Evolutionary conservation across 2,113 vertebrate species (phyloP).

Genomic region (Lates calcarifer): DNA sequence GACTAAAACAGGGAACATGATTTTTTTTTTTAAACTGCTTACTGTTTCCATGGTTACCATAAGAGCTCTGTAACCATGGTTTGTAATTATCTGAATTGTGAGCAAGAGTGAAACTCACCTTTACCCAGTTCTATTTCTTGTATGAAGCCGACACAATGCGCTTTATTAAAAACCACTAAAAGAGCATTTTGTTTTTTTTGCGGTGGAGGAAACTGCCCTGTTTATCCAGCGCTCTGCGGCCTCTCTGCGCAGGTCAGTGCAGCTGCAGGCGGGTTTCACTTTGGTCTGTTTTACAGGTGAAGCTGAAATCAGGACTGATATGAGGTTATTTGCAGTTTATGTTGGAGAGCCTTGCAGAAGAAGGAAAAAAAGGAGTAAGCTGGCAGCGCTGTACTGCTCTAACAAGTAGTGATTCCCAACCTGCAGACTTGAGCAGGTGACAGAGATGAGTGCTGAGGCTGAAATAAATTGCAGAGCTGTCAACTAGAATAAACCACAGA

Average conservation of each 20-base stretch:
- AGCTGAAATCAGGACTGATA: constrained; percentile 45
- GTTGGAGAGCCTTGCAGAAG: constrained; percentile 33
- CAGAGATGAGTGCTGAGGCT: constrained; percentile 64
- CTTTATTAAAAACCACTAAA: neutral
- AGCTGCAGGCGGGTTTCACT: constrained; percentile 39
- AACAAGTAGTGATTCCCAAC: constrained; percentile 63
- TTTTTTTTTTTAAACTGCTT: too few relatives aligned
- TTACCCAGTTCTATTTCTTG: neutral
- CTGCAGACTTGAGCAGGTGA: constrained; percentile 59
- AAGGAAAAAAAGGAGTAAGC: neutral
- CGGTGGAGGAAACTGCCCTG: neutral
- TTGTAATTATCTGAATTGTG: constrained; percentile 25
- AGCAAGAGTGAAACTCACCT: neutral
- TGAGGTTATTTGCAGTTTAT: constrained; percentile 53
- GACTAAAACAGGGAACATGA: neutral
- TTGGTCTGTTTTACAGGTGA: constrained; percentile 3
- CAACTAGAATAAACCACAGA: constrained; percentile 65
- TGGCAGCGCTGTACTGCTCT: constrained; percentile 39
- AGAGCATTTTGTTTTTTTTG: constrained; percentile 3
- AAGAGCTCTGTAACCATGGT: neutral
- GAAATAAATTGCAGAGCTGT: constrained; percentile 69
- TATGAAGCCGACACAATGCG: neutral
- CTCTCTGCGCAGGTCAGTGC: constrained; percentile 23
- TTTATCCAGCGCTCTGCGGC: neutral
- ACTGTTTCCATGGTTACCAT: constrained; percentile 30